A percentile compares a stretch with the other conserved stretches of the same genome.
phyloP scores from a whole-genome alignment of 2,888 invertebrate species.

The Zelleria hepariella region DNA sequence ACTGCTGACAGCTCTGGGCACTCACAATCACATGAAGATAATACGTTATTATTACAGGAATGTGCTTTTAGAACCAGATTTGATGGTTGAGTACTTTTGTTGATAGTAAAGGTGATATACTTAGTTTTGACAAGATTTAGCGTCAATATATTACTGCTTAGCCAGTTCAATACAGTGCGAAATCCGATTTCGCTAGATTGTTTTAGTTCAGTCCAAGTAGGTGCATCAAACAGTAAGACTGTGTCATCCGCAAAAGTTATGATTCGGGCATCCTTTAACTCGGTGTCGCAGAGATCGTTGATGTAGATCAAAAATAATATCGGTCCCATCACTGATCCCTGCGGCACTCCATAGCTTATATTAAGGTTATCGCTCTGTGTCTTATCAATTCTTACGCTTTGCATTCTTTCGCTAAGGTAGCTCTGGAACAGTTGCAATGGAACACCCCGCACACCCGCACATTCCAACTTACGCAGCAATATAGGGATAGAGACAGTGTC shows the following conservation, averaged over 20 bases:
- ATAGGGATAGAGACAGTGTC: no score
- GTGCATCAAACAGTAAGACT: neutral
- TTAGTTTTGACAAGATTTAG: neutral
- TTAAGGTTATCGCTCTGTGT: no score
- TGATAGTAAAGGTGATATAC: neutral
- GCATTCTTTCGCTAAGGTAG: no score
- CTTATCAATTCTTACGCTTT: no score
- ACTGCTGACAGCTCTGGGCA: neutral
- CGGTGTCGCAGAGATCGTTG: neutral
- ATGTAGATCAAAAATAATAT: neutral
- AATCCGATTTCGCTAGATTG: neutral
- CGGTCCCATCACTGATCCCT: no score
- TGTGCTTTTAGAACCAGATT: neutral
- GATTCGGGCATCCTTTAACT: neutral
- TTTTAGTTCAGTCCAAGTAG: neutral
- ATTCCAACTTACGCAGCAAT: no score
- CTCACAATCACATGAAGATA: neutral
- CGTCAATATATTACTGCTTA: neutral
- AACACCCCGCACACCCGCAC: no score
- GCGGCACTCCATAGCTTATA: no score
- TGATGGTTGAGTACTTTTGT: neutral
- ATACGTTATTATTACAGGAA: neutral
- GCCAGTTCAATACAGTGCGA: neutral
- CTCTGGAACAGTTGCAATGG: no score
- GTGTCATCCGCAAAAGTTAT: neutral